A percentile compares a stretch with the other conserved stretches of the same genome.
phyloP scores from a whole-genome alignment of 2,888 invertebrate species.

The Archips crataeganus region DNA sequence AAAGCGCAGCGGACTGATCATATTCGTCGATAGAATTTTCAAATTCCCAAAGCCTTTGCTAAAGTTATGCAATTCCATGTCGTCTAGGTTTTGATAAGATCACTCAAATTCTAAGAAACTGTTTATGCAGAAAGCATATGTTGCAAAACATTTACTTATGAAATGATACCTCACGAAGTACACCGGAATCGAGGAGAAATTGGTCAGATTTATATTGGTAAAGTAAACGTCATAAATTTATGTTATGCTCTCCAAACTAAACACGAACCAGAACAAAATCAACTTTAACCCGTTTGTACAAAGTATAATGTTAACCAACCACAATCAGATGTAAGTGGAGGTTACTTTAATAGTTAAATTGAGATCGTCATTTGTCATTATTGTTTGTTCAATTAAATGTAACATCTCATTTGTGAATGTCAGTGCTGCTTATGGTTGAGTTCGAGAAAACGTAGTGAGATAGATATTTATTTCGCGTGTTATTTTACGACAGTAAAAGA shows the following conservation, averaged over 20 bases:
- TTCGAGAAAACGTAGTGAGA: slow-evolving; percentile 1
- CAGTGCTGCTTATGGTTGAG: slow-evolving; percentile 8
- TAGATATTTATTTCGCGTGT: neutral
- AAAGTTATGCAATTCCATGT: neutral
- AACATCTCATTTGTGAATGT: slow-evolving; percentile 22
- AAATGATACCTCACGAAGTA: slow-evolving; percentile 39
- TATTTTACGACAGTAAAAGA: neutral
- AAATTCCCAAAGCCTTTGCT: neutral
- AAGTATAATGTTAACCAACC: slow-evolving; percentile 15
- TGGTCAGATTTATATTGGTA: slow-evolving; percentile 48
- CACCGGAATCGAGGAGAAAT: slow-evolving; percentile 35
- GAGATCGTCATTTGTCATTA: slow-evolving; percentile 57
- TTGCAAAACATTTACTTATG: slow-evolving; percentile 46
- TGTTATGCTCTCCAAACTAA: slow-evolving; percentile 61
- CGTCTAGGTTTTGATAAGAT: neutral
- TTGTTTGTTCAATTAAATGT: slow-evolving; percentile 44
- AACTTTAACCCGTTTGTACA: slow-evolving; percentile 45
- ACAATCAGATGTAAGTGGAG: neutral
- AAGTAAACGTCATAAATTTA: slow-evolving; percentile 68
- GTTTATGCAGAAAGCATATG: slow-evolving; percentile 13
- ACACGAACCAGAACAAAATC: slow-evolving; percentile 46
- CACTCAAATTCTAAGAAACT: slow-evolving; percentile 18
- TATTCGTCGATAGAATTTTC: neutral
- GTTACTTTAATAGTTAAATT: slow-evolving; percentile 47
- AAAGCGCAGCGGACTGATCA: too few species aligned